Evolutionary conservation across 1,140 invertebrate genomes (phyloP), one percentile per base, ranked within the genome.

Genomic region (Eriocheir sinensis): DNA sequence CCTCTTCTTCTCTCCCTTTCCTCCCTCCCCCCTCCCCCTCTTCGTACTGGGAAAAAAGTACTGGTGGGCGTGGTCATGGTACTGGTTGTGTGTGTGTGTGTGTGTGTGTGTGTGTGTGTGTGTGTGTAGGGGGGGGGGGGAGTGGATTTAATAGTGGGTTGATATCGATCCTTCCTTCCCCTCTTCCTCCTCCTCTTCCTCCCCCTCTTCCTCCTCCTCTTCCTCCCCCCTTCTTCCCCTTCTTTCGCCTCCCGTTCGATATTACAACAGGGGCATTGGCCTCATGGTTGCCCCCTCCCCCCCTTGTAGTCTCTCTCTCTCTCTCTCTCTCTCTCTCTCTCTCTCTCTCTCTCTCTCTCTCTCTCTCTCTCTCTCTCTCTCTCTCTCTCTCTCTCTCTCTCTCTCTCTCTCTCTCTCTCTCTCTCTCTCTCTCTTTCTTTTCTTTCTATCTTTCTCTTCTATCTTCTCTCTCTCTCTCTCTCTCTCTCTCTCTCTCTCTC

Each of bases 301-400:
- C 30, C 15, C n/a, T 91, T 3, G n/a, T n/a, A n/a, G n/a, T 72
- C 27, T 91, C 48, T 91, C 48, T 21, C 72, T 91, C 48, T 38
- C n/a, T 36, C 48, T 30, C 21, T 34, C n/a, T 17, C 27, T 0
- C 30, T 34, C 27, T 38, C 48, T 36, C 89, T 79, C 53, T 79
- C 53, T 91, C 48, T 79, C 89, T 91, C 53, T 91, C 53, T 38
- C 53, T 91, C 89, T 91, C 89, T 79, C 53, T 91, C 48, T 91
- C 89, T 91, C 53, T 79, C 89, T 79, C 89, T 91, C 89, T 91
- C 89, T 79, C 53, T 91, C 89, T 91, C 53, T 91, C 53, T 79
- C 32, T 80, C 89, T 80, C 89, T 21, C 30, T 90, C 89, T 53
- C 44, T 48, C n/a, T 85, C 81, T 85, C 81, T 85, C 81, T 85